Evolutionary conservation across 2,113 vertebrate species (phyloP), one percentile per base, ranked within the genome.

Genomic region (Rissa tridactyla): DNA sequence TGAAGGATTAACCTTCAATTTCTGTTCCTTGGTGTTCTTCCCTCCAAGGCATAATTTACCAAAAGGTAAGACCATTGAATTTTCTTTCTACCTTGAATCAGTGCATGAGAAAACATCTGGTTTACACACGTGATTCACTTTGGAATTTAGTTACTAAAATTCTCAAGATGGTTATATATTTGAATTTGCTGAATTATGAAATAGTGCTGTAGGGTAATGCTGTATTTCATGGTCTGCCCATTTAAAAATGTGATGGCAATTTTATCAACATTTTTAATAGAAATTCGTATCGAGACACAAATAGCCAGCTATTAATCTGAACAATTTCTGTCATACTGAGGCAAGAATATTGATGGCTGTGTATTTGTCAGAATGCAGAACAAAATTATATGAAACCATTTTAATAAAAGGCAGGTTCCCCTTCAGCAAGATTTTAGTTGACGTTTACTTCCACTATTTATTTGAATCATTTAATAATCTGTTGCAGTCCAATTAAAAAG

Each of bases 401-500:
- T 84, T 68, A 78, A 79, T 62, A 65, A 57, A 65, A 64, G 19
- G 30, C 69, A 84, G 14, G 49, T 92, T 58, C 16, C 32, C 7
- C 40, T 92, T 64, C 51, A 49, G 55, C 15, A 40, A 34, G 44
- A 86, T 82, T 94, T 86, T 72, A 87, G 49, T 42, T 89, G 65
- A 79, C 27, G 13, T 46, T 89, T 84, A 40, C 26, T 76, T 87
- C 20, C 14, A 80, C 69, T 79, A 58, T 60, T 92, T 87, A 58
- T 79, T 49, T 52, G 30, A 76, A 79, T 38, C 19, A 82, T 87
- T 70, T 94, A 71, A 77, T 60, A 80, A 64, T 78, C 47, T 86
- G 19, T 71, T 79, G 44, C 55, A 79, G 23, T 10, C 15, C 52
- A 95, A 76, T 91, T 95, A 95, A 84, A 87, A 96, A 81, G 61